phyloP scores from a whole-genome alignment of 30 jellyfish, hydroid and myxozoan genomes.

The Phacellophora camtschatica region DNA sequence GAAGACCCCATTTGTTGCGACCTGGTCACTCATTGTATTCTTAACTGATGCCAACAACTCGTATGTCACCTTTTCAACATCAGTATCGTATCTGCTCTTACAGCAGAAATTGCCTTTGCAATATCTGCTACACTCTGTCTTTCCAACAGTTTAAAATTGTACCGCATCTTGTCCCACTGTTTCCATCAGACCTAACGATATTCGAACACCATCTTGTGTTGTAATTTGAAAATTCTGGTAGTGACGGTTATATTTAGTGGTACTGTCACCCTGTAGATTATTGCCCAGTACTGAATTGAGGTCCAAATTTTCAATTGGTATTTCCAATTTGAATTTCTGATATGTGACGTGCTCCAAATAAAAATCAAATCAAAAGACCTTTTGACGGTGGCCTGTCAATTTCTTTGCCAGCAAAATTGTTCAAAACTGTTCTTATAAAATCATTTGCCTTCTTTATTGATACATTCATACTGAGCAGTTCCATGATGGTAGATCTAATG shows the following conservation, averaged over 20 bases:
- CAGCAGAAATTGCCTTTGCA: slow-evolving; percentile 2
- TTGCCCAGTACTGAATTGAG: neutral
- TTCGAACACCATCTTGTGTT: neutral
- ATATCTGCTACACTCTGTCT: slow-evolving; percentile 23
- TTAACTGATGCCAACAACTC: slow-evolving; percentile 1
- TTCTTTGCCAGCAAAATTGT: neutral
- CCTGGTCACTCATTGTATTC: slow-evolving; percentile 13
- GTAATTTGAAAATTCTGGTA: slow-evolving; percentile 46
- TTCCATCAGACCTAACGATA: slow-evolving; percentile 18
- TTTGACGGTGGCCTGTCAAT: slow-evolving; percentile 26
- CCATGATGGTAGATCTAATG: slow-evolving; percentile 11
- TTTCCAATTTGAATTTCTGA: slow-evolving; percentile 21
- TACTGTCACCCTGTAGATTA: slow-evolving; percentile 46
- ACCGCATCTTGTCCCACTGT: slow-evolving; percentile 52
- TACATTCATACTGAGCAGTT: slow-evolving; percentile 19
- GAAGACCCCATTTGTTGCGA: slow-evolving; percentile 17
- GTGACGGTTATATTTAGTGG: slow-evolving; percentile 38
- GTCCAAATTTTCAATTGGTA: neutral
- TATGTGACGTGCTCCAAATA: slow-evolving; percentile 1
- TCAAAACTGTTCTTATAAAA: slow-evolving; percentile 11
- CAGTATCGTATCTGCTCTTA: neutral
- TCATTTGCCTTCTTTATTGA: slow-evolving; percentile 16
- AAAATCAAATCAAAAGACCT: neutral
- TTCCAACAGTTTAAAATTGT: slow-evolving; percentile 14
- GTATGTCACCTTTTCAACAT: neutral